Conservation (phyloP, 2,888 invertebrate species). For the Drosophila multiciliata region DNA sequence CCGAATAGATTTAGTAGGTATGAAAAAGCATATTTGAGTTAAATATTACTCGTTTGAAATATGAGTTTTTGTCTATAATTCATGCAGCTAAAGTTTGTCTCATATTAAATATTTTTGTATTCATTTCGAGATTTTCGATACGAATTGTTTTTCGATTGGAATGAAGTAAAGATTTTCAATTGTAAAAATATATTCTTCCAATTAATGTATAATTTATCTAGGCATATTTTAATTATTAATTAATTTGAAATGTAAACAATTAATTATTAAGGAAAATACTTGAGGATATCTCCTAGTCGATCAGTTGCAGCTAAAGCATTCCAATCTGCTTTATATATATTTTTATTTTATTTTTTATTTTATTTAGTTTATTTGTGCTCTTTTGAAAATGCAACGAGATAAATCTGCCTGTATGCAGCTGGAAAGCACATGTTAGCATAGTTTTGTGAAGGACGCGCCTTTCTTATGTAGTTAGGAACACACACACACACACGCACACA, state of each 20-base stretch:
- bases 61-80: not conserved
- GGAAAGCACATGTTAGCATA: constrained; percentile 52
- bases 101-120: not conserved
- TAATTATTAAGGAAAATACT: not conserved
- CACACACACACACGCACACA: not conserved
- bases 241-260: not conserved
- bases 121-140: not conserved
- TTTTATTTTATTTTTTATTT: constrained; percentile 16
- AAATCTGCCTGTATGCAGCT: constrained; percentile 20
- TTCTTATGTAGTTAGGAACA: constrained; percentile 14
- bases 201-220: not conserved
- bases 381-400: constrained; percentile 23
- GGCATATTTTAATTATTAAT: not conserved
- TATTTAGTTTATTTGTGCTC: constrained; percentile 14
- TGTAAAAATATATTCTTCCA: not conserved
- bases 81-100: not conserved
- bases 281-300: not conserved
- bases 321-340: not conserved
- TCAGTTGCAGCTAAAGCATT: not conserved
- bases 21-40: not conserved
- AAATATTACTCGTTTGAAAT: not conserved
- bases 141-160: not conserved
- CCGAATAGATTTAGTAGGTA: fast-evolving
- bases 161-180: not conserved
- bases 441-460: constrained; percentile 52